These are phyloP conservation scores for Cossypha heuglini DNA, from an alignment of 2,797 vertebrate species.

Conservation along the genomic window DNA sequence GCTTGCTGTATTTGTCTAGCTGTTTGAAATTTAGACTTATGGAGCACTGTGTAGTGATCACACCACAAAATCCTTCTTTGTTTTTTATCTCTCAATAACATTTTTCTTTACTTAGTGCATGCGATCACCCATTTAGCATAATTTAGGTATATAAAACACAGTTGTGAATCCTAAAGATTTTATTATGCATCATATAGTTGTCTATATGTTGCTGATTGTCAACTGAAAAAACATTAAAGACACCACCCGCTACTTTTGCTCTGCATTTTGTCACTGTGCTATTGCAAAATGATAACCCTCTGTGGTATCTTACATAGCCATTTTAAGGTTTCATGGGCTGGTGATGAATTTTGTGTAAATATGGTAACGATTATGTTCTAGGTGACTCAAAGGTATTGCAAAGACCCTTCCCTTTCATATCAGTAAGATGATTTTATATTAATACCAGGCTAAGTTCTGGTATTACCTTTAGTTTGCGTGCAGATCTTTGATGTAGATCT, in stretches of 20 bases:
- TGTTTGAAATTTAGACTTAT: neutral
- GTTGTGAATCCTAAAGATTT: neutral
- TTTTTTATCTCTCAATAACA: neutral
- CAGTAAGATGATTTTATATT: neutral
- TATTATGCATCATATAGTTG: neutral
- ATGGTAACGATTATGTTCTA: neutral
- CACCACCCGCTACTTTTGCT: neutral
- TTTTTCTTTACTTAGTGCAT: neutral
- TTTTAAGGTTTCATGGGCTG: neutral
- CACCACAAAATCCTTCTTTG: neutral
- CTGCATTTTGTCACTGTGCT: neutral
- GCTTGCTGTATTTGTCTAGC: neutral
- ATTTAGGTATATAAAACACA: neutral
- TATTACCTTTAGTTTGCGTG: neutral
- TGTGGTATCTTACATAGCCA: accelerated
- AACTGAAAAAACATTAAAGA: neutral
- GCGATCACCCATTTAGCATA: neutral
- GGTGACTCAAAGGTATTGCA: neutral
- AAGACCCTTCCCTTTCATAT: neutral
- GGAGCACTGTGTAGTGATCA: neutral
- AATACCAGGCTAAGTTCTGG: neutral
- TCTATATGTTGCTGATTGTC: neutral
- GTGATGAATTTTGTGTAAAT: neutral
- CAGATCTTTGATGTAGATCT: neutral
- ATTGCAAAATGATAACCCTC: neutral